These are phyloP conservation scores for Caerostris darwini DNA, from an alignment of 1,140 invertebrate species.

Conservation along the genomic window DNA sequence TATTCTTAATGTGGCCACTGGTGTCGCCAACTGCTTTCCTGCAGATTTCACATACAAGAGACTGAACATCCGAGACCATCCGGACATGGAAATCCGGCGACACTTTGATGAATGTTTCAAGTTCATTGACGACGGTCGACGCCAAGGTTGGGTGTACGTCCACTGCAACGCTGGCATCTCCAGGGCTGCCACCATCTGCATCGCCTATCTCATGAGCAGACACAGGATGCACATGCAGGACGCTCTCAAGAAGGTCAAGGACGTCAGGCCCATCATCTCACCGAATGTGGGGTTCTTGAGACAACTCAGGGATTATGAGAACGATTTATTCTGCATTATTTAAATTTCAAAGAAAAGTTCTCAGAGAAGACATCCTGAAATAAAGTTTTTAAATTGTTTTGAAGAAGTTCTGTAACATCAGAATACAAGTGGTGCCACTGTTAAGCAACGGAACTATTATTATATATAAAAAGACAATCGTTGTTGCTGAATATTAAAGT, in stretches of 20 bases:
- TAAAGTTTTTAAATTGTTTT: too few relatives aligned
- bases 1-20: constrained; percentile 84
- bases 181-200: constrained; percentile 90
- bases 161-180: constrained; percentile 97
- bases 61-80: constrained; percentile 80
- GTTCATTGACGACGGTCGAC: constrained; percentile 80
- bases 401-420: too few relatives aligned
- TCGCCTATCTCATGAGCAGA: constrained; percentile 91
- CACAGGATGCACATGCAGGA: constrained; percentile 85
- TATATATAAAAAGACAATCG: too few relatives aligned
- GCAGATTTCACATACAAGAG: constrained; percentile 81
- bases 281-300: constrained; percentile 90
- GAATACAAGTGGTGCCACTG: too few relatives aligned
- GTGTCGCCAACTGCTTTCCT: constrained; percentile 80
- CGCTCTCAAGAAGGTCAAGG: constrained; percentile 87
- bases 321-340: constrained; percentile 50
- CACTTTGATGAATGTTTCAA: constrained; percentile 80
- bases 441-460: too few relatives aligned
- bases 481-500: too few relatives aligned
- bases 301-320: constrained; percentile 84
- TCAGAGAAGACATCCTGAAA: too few relatives aligned
- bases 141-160: constrained; percentile 87
- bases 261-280: constrained; percentile 86
- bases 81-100: constrained; percentile 79
- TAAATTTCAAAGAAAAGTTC: background rate